A percentile compares a stretch with the other conserved stretches of the same genome.
These are phyloP conservation scores for Pelosia muscerda DNA, from an alignment of 2,888 invertebrate species.

Conservation along the genomic window DNA sequence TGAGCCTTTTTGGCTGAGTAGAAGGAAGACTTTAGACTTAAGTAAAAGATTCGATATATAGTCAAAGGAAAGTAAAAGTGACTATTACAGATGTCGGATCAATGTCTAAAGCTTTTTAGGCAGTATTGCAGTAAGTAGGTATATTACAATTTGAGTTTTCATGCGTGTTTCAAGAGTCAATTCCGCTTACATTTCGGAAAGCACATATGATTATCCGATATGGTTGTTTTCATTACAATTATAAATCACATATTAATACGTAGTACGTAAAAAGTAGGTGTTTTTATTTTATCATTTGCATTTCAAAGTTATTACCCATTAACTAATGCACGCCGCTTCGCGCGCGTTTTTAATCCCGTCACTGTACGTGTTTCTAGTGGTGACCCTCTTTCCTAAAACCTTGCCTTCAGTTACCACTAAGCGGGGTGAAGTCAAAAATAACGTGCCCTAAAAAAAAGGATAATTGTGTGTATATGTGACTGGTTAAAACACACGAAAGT, in stretches of 20 bases:
- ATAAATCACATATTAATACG: neutral
- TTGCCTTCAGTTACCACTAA: too few species aligned
- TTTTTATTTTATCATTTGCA: too few species aligned
- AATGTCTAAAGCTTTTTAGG: neutral
- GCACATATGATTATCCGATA: neutral
- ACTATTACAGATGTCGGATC: neutral
- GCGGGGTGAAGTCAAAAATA: too few species aligned
- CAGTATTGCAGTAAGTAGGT: neutral
- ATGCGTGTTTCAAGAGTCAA: neutral
- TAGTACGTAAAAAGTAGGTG: too few species aligned
- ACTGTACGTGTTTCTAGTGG: too few species aligned
- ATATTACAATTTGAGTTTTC: neutral
- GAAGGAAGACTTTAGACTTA: slow-evolving; percentile 1
- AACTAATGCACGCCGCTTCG: too few species aligned
- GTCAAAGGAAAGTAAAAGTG: slow-evolving; percentile 7
- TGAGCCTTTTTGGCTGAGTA: slow-evolving; percentile 10
- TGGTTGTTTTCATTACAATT: neutral
- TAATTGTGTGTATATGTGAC: too few species aligned
- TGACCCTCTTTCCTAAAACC: too few species aligned
- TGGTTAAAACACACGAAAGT: neutral
- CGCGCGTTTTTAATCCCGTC: too few species aligned
- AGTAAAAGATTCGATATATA: slow-evolving; percentile 8
- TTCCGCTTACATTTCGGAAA: neutral
- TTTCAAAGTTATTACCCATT: too few species aligned
- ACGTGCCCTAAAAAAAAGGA: too few species aligned